Base-by-base conservation (phyloP, 2,113 vertebrate species). In the Aptenodytes patagonicus region DNA sequence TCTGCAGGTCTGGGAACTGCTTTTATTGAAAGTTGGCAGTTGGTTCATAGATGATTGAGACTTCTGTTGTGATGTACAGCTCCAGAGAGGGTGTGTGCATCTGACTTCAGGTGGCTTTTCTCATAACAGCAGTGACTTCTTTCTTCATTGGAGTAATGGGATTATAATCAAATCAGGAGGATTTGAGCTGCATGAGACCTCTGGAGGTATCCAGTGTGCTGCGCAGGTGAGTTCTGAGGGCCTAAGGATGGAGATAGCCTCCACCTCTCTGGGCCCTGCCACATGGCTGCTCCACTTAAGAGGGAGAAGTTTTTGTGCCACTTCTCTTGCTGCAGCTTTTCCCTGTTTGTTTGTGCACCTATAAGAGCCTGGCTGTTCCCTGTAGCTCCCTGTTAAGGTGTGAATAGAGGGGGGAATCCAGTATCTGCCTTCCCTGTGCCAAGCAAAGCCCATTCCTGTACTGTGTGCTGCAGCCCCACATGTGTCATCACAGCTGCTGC, bases 241-340 rank as follows among this genome's bases (percentile, higher is more conserved):
- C 19, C 4, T 25, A 17, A 68, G 61, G 58, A 32, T 25, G 20
- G 61, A 51, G 52, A 44, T 87, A 2, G 4, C 21, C 2, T 49
- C 25, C 0, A 12, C 4, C 7, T 61, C 8, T 26, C 52, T 58
- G 34, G 18, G 5, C n/a, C 7, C 32, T 66, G n/a, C 86, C 31
- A 17, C 1, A 0, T 8, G 6, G 11, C 71, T 86, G 26, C 4
- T 70, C 1, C 7, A 5, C 28, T 47, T 26, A 12, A 47, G 22
- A 81, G 55, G 32, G 79, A 21, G 10, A 72, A 9, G 18, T 7
- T 29, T 57, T 13, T 64, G 28, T 89, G 44, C 34, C 1, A 0
- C 32, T 89, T 34, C 11, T 62, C 16, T 57, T 38, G 25, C 36
- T 83, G 55, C 26, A 51, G 42, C n/a, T 70, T 78, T 75, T 81